These are phyloP conservation scores for Chionodraco myersi DNA, from an alignment of 2,113 vertebrate genomes.

Conservation along the genomic window DNA sequence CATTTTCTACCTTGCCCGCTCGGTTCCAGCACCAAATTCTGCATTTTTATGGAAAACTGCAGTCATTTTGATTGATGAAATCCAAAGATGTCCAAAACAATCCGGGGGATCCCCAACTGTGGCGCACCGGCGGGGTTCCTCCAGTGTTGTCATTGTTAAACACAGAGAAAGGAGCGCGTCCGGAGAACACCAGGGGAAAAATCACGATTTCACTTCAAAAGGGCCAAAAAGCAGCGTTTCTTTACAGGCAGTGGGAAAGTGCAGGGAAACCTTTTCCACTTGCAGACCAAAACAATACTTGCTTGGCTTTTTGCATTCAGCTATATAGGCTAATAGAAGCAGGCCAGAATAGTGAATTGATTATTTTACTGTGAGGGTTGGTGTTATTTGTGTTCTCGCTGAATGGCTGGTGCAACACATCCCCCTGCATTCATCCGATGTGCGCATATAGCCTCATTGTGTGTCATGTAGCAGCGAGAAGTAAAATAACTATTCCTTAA, in stretches of 20 bases:
- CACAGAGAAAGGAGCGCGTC: slow-evolving; percentile 89
- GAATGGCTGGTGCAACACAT: slow-evolving; percentile 57
- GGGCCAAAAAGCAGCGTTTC: slow-evolving; percentile 87
- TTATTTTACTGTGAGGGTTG: slow-evolving; percentile 76
- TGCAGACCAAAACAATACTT: slow-evolving; percentile 86
- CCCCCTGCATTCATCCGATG: slow-evolving; percentile 63
- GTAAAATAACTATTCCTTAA: slow-evolving; percentile 60
- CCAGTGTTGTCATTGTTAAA: slow-evolving; percentile 99
- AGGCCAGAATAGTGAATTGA: slow-evolving; percentile 74
- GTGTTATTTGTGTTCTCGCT: slow-evolving; percentile 68
- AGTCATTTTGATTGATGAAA: slow-evolving; percentile 99
- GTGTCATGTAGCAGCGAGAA: slow-evolving; percentile 49
- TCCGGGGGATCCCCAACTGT: slow-evolving; percentile 98
- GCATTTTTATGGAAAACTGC: slow-evolving; percentile 99
- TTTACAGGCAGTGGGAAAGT: slow-evolving; percentile 94
- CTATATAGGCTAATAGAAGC: slow-evolving; percentile 67
- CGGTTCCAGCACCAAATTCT: slow-evolving; percentile 98
- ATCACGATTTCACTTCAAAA: slow-evolving; percentile 93
- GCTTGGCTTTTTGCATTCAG: slow-evolving; percentile 79
- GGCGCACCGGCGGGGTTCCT: slow-evolving; percentile 96
- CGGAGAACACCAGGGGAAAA: slow-evolving; percentile 93
- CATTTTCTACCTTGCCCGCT: slow-evolving; percentile 97
- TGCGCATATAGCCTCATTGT: slow-evolving; percentile 57
- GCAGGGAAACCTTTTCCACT: slow-evolving; percentile 90
- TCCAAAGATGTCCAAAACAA: slow-evolving; percentile 99